Percentiles rank a stretch among this genome's conserved stretches.
phyloP scores from a whole-genome alignment of 23 tunicate species.

The Trididemnum clinides region DNA sequence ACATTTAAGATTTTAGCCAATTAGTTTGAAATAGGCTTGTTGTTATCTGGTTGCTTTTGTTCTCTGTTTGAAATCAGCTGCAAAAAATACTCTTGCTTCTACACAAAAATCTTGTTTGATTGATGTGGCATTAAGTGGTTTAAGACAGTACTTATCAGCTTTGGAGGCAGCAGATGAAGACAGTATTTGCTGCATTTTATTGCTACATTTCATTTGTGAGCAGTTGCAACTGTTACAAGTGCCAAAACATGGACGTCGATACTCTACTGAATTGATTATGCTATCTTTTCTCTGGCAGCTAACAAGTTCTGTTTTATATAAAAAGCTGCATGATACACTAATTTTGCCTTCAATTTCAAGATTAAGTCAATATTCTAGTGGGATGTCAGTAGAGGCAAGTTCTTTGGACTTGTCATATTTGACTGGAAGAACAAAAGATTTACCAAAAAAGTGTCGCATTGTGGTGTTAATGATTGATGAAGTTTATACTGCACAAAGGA shows the following conservation, averaged over 20 bases:
- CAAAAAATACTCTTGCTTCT: no score
- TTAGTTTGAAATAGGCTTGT: no score
- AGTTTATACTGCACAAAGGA: conserved; percentile 32
- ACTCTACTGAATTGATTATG: neutral
- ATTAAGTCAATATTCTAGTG: neutral
- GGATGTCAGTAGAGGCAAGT: neutral
- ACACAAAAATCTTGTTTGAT: no score
- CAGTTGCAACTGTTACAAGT: neutral
- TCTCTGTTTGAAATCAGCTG: no score
- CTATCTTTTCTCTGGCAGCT: conserved; percentile 18
- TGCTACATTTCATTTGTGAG: neutral
- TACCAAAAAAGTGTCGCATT: neutral
- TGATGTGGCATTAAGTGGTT: no score
- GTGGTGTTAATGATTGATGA: conserved; percentile 7
- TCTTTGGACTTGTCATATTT: neutral
- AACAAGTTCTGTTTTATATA: neutral
- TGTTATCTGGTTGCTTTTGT: no score
- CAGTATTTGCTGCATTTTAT: no score
- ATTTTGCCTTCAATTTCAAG: neutral
- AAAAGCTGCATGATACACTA: neutral
- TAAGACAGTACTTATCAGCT: no score
- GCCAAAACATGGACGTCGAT: neutral
- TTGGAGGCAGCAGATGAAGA: no score
- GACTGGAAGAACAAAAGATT: neutral
- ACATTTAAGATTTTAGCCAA: no score